These are phyloP conservation scores for Coluber constrictor DNA, from an alignment of 2,797 vertebrate species.

Conservation along the genomic window DNA sequence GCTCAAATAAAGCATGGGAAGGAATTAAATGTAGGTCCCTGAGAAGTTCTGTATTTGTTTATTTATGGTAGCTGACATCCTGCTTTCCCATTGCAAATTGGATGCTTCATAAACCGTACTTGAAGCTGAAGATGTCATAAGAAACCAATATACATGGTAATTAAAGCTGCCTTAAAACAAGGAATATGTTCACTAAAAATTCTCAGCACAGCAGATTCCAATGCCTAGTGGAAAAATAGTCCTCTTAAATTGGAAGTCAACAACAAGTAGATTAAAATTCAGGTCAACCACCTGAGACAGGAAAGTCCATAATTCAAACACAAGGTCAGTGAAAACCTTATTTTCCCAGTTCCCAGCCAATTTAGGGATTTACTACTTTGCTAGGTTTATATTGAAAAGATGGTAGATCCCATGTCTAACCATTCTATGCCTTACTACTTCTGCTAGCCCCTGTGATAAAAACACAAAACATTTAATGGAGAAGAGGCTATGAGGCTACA, in stretches of 20 bases:
- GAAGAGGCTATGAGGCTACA: constrained; percentile 28
- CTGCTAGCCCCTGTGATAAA: constrained; percentile 42
- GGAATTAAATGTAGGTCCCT: not conserved
- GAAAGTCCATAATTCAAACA: not conserved
- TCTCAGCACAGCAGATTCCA: not conserved
- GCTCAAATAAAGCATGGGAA: not conserved
- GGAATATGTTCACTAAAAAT: not conserved
- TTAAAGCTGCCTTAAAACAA: not conserved
- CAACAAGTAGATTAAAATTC: not conserved
- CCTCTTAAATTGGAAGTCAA: not conserved
- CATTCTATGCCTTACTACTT: not conserved
- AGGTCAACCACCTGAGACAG: not conserved
- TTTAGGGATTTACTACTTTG: not conserved
- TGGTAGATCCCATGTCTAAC: not conserved
- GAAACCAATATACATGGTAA: not conserved
- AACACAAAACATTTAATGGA: constrained; percentile 22
- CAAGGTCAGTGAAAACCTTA: not conserved
- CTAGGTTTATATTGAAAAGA: not conserved
- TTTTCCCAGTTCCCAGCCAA: not conserved
- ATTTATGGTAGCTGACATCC: not conserved
- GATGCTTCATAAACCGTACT: not conserved
- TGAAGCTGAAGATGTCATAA: not conserved
- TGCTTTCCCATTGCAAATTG: not conserved
- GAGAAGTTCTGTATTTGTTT: not conserved
- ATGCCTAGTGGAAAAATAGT: not conserved